Evolutionary conservation across 2,888 invertebrate genomes (phyloP).

Genomic region (Gymnosoma rotundatum): DNA sequence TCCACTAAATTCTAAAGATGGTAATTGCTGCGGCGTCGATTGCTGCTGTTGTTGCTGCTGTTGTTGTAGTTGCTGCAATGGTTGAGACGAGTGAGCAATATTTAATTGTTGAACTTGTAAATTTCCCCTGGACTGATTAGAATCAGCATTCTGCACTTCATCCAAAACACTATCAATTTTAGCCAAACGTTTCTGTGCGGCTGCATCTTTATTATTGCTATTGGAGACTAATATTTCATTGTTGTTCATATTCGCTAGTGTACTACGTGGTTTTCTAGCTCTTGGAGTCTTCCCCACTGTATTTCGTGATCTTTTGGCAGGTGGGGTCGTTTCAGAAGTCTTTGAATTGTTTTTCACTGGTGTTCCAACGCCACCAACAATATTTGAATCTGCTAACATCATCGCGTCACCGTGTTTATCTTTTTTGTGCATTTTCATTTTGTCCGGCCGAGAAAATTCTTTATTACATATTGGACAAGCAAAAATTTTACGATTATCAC

Average conservation of each 20-base stretch:
- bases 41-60: constrained; percentile 71
- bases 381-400: constrained; percentile 71
- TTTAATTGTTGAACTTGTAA: constrained; percentile 71
- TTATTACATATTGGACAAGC: constrained; percentile 81
- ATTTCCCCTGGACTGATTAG: constrained; percentile 65
- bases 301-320: constrained; percentile 73
- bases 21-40: constrained; percentile 74
- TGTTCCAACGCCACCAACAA: constrained; percentile 48
- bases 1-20: constrained; percentile 79
- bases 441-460: constrained; percentile 80
- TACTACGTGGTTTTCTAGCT: constrained; percentile 76
- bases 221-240: constrained; percentile 30
- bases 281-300: constrained; percentile 70
- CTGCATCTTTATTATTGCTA: constrained; percentile 70
- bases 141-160: constrained; percentile 78
- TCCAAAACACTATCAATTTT: constrained; percentile 79
- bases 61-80: constrained; percentile 71
- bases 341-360: constrained; percentile 47
- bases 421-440: constrained; percentile 82
- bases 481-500: constrained; percentile 80
- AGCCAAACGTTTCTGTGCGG: constrained; percentile 77
- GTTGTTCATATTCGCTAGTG: constrained; percentile 69
- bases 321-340: constrained; percentile 67
- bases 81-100: constrained; percentile 60
- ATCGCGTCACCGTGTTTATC: constrained; percentile 79